Base-by-base conservation (phyloP, 2,888 invertebrate genomes). In the Trypoxylon attenuatum region DNA sequence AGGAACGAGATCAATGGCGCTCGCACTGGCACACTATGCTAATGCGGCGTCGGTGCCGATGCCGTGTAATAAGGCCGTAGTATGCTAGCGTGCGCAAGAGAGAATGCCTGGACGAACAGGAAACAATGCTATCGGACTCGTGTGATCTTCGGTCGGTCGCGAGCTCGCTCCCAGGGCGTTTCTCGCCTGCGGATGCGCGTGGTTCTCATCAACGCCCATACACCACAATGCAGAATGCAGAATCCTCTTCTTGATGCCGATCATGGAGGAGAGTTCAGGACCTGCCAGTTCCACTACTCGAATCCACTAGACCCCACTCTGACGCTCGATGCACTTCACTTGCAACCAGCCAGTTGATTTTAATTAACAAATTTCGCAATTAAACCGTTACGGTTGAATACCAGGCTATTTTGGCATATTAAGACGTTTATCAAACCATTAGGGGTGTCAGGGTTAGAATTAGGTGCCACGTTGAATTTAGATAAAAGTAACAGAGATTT, bases 71-170 rank as follows among this genome's bases (percentile, higher is more conserved):
- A 72, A 75, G 77, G 29, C 56, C 47, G 56, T 55, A 60, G n/a
- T n/a, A n/a, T 45, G 62, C 54, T 62, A 56, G 58, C 69, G 55
- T 58, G 64, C 63, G 71, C 71, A 81, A 82, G 82, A 78, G 59
- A 76, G 64, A n/a, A n/a, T n/a, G n/a, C n/a, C 66, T 65, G 74
- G 73, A 77, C 73, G 69, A 72, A 58, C n/a, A 69, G 71, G 69
- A 79, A 81, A 84, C 84, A 83, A 83, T 83, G 81, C 77, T 84
- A 83, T 84, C 84, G 66, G 52, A 10, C 51, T 58, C 61, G 63
- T 59, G 70, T 72, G 70, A 83, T 82, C 80, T 77, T 69, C 55
- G 53, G 33, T 58, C 69, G 69, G 53, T 67, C 62, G 43, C 41
- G 53, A n/a, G n/a, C 66, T 57, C 54, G 61, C 53, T 53, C 70